Evolutionary conservation across 2,888 invertebrate species (phyloP).

Genomic region (Criorhina ranunculi): DNA sequence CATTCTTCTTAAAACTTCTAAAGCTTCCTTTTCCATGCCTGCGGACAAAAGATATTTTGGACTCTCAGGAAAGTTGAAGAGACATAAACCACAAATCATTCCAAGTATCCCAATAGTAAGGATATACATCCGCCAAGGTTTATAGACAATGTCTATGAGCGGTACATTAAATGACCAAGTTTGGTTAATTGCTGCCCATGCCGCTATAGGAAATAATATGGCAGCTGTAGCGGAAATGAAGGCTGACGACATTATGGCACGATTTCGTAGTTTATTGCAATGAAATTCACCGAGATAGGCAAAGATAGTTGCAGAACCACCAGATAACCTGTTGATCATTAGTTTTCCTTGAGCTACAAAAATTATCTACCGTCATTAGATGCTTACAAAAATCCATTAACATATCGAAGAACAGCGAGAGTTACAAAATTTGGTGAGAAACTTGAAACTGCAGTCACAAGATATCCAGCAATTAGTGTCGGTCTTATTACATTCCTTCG

Average conservation of each 20-base stretch:
- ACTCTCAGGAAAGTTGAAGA: conserved; percentile 81
- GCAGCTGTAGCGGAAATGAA: conserved; percentile 80
- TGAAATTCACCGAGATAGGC: conserved; percentile 86
- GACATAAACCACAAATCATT: conserved; percentile 78
- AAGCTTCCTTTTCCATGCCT: conserved; percentile 79
- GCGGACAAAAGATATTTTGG: conserved; percentile 81
- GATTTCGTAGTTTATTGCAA: conserved; percentile 83
- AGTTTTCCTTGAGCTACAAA: neutral
- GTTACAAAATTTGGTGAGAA: conserved; percentile 84
- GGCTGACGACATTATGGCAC: conserved; percentile 82
- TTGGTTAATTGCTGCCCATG: conserved; percentile 81
- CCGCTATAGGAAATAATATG: conserved; percentile 80
- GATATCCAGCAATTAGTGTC: conserved; percentile 84
- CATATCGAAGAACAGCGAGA: conserved; percentile 85
- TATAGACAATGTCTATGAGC: conserved; percentile 78
- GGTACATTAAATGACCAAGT: conserved; percentile 80
- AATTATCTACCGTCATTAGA: neutral
- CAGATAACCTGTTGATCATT: conserved; percentile 80
- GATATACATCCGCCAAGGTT: conserved; percentile 82
- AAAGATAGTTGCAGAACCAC: conserved; percentile 85
- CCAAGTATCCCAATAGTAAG: conserved; percentile 80
- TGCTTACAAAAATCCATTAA: conserved; percentile 86
- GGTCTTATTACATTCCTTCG: conserved; percentile 84
- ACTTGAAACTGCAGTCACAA: conserved; percentile 85
- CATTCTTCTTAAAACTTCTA: conserved; percentile 79